phyloP scores from a whole-genome alignment of 2,113 vertebrate genomes.

The Platanista minor region DNA sequence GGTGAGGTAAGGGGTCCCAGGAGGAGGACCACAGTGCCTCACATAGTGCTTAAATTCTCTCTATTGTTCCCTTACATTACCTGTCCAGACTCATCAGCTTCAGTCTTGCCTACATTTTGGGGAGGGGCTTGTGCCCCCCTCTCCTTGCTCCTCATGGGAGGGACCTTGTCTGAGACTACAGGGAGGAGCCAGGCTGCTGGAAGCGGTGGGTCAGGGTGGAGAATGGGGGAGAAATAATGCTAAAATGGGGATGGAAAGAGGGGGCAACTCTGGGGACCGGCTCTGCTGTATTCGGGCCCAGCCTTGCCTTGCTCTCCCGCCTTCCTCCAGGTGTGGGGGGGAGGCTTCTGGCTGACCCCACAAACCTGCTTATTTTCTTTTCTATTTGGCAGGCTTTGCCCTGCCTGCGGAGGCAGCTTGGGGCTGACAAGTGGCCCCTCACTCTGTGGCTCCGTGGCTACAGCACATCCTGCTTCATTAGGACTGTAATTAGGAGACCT shows the following conservation, averaged over 20 bases:
- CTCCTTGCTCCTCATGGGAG: neutral
- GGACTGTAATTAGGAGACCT: slow-evolving; percentile 22
- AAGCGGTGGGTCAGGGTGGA: neutral
- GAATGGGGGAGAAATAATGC: neutral
- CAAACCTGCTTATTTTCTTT: neutral
- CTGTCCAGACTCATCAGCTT: neutral
- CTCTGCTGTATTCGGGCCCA: neutral
- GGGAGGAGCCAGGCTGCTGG: neutral
- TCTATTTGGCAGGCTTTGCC: neutral
- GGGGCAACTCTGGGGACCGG: neutral
- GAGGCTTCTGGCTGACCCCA: neutral
- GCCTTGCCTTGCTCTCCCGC: neutral
- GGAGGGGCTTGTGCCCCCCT: neutral
- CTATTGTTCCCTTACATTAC: neutral
- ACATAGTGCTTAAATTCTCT: neutral
- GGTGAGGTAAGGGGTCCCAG: neutral
- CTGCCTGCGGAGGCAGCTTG: neutral
- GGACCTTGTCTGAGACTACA: neutral
- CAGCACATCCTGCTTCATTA: slow-evolving; percentile 58
- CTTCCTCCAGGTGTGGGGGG: neutral
- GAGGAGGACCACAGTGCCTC: neutral
- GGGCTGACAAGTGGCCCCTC: slow-evolving; percentile 62
- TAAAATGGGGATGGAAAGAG: neutral
- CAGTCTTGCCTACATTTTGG: neutral
- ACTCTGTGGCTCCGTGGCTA: slow-evolving; percentile 46